phyloP scores from a whole-genome alignment of 2,113 vertebrate genomes.

The Callaeas wilsoni region DNA sequence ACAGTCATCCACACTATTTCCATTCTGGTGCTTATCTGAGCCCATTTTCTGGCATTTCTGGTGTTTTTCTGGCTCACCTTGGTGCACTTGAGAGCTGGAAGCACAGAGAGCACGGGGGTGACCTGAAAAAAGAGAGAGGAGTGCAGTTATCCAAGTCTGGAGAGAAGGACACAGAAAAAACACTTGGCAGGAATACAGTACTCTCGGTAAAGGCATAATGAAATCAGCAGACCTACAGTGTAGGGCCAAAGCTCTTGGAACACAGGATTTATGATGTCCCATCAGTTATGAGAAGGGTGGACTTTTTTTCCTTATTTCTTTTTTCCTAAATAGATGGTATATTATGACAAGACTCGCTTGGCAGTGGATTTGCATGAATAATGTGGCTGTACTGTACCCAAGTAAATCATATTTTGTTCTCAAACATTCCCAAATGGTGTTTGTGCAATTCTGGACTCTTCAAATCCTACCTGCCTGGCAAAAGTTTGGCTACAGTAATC shows the following conservation, averaged over 20 bases:
- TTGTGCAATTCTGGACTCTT: neutral
- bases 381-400: neutral
- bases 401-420: neutral
- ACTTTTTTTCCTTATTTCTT: neutral
- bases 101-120: neutral
- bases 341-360: neutral
- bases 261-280: neutral
- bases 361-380: neutral
- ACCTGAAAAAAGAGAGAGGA: neutral
- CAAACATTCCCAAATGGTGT: neutral
- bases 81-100: neutral
- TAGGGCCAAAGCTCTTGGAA: neutral
- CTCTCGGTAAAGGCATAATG: neutral
- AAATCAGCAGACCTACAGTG: rapidly evolving
- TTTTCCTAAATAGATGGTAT: neutral
- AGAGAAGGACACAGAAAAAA: neutral
- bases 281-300: neutral
- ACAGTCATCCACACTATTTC: neutral
- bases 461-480: neutral
- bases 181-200: neutral
- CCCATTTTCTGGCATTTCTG: neutral
- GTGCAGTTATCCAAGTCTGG: neutral
- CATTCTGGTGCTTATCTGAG: neutral
- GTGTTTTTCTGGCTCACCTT: neutral
- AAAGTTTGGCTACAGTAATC: neutral